These are phyloP conservation scores for Petrosia ficiformis DNA, from an alignment of 37 sponge, comb jelly and placozoan species.

Conservation along the genomic window DNA sequence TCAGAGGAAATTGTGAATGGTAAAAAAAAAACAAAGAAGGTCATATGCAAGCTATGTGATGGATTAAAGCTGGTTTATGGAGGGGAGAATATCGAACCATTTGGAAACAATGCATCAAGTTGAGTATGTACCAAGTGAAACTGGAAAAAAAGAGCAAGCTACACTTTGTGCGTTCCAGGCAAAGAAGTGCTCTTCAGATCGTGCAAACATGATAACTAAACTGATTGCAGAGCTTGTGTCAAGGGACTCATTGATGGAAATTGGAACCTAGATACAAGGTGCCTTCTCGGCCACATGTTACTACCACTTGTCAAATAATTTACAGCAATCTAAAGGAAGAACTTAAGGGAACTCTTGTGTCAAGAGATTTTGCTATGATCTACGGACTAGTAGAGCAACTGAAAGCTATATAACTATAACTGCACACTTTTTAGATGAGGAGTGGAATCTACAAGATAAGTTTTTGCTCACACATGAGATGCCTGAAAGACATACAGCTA, in stretches of 20 bases:
- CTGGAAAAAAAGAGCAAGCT: no score
- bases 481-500: conserved; percentile 32
- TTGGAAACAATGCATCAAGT: conserved; percentile 13
- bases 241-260: background rate
- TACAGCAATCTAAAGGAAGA: conserved; percentile 9
- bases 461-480: conserved; percentile 28
- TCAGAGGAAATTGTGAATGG: no score
- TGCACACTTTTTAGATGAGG: conserved; percentile 17
- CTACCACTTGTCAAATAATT: conserved; percentile 12
- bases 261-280: conserved; percentile 18
- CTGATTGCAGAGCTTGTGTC: conserved; percentile 18
- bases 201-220: conserved; percentile 11
- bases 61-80: background rate
- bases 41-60: conserved; percentile 2
- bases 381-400: conserved; percentile 22
- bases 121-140: background rate
- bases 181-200: conserved; percentile 21
- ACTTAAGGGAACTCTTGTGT: background rate
- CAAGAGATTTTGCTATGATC: conserved; percentile 20
- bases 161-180: no score
- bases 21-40: no score
- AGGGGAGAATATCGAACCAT: conserved; percentile 8
- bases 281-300: conserved; percentile 20
- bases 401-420: conserved; percentile 24
- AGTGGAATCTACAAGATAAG: conserved; percentile 12